A percentile compares a stretch with the other conserved stretches of the same genome.
These are phyloP conservation scores for Acronicta alni DNA, from an alignment of 2,888 invertebrate genomes.

Conservation along the genomic window DNA sequence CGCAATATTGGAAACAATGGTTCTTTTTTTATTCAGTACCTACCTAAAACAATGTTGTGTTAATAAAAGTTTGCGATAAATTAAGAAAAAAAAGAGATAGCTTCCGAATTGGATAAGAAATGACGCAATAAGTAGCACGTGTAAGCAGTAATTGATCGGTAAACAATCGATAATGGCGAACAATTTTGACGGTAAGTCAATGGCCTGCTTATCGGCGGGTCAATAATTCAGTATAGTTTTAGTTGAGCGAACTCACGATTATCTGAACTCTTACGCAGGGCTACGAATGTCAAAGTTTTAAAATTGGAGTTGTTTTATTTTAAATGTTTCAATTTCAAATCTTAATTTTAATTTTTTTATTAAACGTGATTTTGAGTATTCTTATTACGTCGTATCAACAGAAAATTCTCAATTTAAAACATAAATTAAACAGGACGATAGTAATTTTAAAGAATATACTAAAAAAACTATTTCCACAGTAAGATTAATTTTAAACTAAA, in stretches of 20 bases:
- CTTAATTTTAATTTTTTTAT: neutral
- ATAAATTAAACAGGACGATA: no score
- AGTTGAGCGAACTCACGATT: conserved; percentile 66
- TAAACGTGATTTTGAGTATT: neutral
- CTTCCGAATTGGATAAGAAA: conserved; percentile 30
- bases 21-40: neutral
- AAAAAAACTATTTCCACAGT: no score
- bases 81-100: conserved; percentile 18
- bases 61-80: conserved; percentile 23
- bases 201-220: conserved; percentile 76
- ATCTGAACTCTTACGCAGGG: conserved; percentile 56
- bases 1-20: neutral
- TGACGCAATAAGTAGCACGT: conserved; percentile 62
- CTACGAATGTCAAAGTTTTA: conserved; percentile 63
- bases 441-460: no score
- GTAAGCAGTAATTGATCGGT: conserved; percentile 58
- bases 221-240: conserved; percentile 69
- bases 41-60: no score
- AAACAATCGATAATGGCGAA: conserved; percentile 64
- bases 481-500: no score
- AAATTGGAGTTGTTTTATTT: neutral
- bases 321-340: neutral
- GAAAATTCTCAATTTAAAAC: no score
- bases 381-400: no score
- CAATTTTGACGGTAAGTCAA: conserved; percentile 71